Evolutionary conservation across 2,113 vertebrate species (phyloP), one percentile per base, ranked within the genome.

Genomic region (Pleuronectes platessa): DNA sequence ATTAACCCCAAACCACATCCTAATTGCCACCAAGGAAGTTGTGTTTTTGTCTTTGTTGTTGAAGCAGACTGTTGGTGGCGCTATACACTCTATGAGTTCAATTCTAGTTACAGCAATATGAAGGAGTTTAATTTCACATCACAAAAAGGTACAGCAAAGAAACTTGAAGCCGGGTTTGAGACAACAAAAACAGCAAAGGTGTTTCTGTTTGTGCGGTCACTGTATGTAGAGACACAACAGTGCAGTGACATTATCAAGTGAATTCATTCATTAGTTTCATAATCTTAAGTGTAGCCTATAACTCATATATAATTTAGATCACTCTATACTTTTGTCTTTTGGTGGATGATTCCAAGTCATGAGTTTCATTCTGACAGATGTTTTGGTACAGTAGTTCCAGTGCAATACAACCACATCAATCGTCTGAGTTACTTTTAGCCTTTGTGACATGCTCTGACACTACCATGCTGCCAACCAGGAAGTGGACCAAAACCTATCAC

Each of bases 381-480:
- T 74, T 66, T 68, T 47, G 42, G 18, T 62, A 78, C 51, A 54
- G 51, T n/a, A 72, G 26, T 35, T 68, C 12, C 54, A 60, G 20
- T 51, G 61, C 64, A 81, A 84, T 56, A 77, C 82, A 83, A 91
- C 76, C 73, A 81, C 73, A 81, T 78, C 61, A 72, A 86, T 58
- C 5, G n/a, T 53, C 81, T 26, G 45, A 81, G 78, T 87, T 87
- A 79, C 71, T 72, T 80, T 72, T 61, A 78, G 76, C 61, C 77
- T 76, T 71, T 69, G 81, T 78, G 82, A 89, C 78, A 73, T 21
- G 73, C 81, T 76, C 66, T 59, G 62, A 79, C 77, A 23, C 62
- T 51, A 64, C 81, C 75, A 68, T 76, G 76, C 74, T 88, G 71
- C 73, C 81, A 89, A 88, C 76, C 71, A 89, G 80, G 84, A 87